A percentile compares a stretch with the other conserved stretches of the same genome.
Evolutionary conservation across 2,797 vertebrate species (phyloP).

Genomic region (Mionectes olivaceus): DNA sequence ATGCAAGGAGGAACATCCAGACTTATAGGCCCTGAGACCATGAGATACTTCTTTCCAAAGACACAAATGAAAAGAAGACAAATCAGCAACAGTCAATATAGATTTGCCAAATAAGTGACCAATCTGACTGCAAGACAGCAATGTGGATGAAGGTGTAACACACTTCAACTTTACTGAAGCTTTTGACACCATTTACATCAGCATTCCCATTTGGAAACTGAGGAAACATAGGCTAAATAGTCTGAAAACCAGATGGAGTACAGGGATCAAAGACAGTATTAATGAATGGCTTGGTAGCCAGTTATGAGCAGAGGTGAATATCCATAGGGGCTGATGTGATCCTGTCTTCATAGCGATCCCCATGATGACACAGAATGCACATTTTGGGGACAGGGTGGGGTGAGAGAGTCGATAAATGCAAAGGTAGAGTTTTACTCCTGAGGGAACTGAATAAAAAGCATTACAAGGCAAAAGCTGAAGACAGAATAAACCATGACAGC

Average conservation of each 20-base stretch:
- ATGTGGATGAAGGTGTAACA: not conserved
- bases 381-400: not conserved
- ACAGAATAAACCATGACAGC: not conserved
- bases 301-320: not conserved
- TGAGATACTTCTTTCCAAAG: not conserved
- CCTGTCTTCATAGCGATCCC: not conserved
- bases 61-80: not conserved
- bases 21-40: not conserved
- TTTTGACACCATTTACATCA: not conserved
- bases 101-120: not conserved
- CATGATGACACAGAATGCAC: not conserved
- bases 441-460: not conserved
- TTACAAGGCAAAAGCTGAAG: not conserved
- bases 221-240: not conserved
- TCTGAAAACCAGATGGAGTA: not conserved
- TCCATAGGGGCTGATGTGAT: not conserved
- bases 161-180: not conserved
- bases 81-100: not conserved
- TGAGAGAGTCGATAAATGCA: not conserved
- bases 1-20: not conserved
- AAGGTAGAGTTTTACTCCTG: not conserved
- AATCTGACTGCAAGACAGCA: not conserved
- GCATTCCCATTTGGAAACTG: not conserved
- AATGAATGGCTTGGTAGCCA: not conserved
- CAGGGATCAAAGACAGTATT: not conserved